Evolutionary conservation across 2,888 invertebrate genomes (phyloP).

Genomic region (Agrenia bidenticulata): DNA sequence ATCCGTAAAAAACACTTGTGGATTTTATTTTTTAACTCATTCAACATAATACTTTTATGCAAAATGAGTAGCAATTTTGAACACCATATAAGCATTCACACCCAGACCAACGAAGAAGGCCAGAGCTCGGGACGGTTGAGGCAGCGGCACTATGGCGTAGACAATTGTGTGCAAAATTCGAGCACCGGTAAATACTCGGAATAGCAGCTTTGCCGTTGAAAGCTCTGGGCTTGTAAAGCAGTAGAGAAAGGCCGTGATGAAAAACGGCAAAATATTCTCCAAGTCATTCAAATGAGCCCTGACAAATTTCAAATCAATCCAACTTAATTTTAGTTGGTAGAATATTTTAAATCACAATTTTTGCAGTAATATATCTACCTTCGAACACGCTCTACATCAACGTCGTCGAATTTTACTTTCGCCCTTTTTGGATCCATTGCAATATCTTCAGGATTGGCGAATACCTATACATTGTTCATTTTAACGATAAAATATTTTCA

Average conservation of each 20-base stretch:
- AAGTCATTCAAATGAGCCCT: slow-evolving; percentile 72
- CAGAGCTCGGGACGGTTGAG: slow-evolving; percentile 63
- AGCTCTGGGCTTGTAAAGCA: slow-evolving; percentile 63
- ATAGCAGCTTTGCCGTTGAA: slow-evolving; percentile 60
- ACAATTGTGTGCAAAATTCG: slow-evolving; percentile 65
- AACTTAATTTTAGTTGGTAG: too few relatives aligned
- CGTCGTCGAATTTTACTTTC: slow-evolving; percentile 15
- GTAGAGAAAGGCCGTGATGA: slow-evolving; percentile 65
- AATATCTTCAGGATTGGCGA: slow-evolving; percentile 17
- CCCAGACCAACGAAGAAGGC: slow-evolving; percentile 58
- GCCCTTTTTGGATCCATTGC: not conserved
- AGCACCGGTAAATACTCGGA: slow-evolving; percentile 62
- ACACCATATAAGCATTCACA: slow-evolving; percentile 61
- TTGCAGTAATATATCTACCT: too few relatives aligned
- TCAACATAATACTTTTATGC: too few relatives aligned
- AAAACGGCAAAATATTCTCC: slow-evolving; percentile 70
- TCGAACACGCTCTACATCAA: slow-evolving; percentile 18
- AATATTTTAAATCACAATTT: too few relatives aligned
- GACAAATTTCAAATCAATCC: slow-evolving; percentile 48
- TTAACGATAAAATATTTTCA: too few relatives aligned
- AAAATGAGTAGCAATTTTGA: slow-evolving; percentile 40
- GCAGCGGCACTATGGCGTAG: slow-evolving; percentile 65
- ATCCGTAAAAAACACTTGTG: too few relatives aligned
- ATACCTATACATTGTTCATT: slow-evolving; percentile 8
- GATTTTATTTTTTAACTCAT: too few relatives aligned